Evolutionary conservation across 2,888 invertebrate species (phyloP), one percentile per base, ranked within the genome.

Genomic region (Mesoligia furuncula): DNA sequence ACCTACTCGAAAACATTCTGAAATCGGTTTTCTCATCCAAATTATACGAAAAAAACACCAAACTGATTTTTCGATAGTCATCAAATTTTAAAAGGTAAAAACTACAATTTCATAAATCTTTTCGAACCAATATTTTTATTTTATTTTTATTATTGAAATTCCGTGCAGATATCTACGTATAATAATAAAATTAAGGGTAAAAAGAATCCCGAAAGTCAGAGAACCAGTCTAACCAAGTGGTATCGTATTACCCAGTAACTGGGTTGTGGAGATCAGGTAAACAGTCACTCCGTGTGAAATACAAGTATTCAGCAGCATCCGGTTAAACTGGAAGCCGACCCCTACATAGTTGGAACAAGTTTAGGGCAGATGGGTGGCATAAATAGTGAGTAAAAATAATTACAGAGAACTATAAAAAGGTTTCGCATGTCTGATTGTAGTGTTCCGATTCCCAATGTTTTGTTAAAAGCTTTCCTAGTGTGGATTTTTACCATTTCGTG

Each of bases 401-500:
- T 31, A 24, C 39, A 75, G 48, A 27, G 45, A 48, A 42, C 45
- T 62, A 65, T 54, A 45, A 81, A 84, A 81, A 57, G 67, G 83
- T 75, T 75, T 75, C 61, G 7, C 5, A 70, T 81, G 15, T 64
- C 69, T 77, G 80, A 64, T 73, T 71, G 65, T n/a, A 36, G 54
- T 36, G 39, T 78, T 62, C 51, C n/a, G 70, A 74, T 66, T 70
- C 24, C 24, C 17, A 84, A 73, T 51, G 24, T 77, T 83, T 77
- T 77, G 31, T 54, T n/a, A 77, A 77, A 73, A 68, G 5, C 65
- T 42, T 51, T n/a, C 1, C 8, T 15, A 17, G 8, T 45, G 45
- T 85, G 66, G 57, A 76, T 75, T 75, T 85, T 72, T 59, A 11
- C n/a, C 24, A 59, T 85, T 80, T 45, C 27, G 69, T 62, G 15